A percentile compares a stretch with the other conserved stretches of the same genome.
Evolutionary conservation across 2,888 invertebrate genomes (phyloP).

Genomic region (Thera obeliscata): DNA sequence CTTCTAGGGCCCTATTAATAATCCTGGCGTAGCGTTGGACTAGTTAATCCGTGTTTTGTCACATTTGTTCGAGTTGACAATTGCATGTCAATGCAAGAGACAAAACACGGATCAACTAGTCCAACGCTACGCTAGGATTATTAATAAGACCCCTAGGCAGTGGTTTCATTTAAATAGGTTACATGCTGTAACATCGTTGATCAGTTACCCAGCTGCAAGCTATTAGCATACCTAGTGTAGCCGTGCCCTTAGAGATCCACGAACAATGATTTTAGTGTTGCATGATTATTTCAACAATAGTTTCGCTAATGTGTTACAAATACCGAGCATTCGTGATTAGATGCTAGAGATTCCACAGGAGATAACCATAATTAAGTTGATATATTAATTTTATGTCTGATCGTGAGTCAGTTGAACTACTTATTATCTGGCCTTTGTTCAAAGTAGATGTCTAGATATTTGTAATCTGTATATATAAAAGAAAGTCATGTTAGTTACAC

Average conservation of each 20-base stretch:
- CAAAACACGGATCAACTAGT: too few relatives aligned
- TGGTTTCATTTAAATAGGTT: too few relatives aligned
- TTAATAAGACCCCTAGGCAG: too few relatives aligned
- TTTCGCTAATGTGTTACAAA: slow-evolving; percentile 1
- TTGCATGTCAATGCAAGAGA: too few relatives aligned
- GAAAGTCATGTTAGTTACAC: too few relatives aligned
- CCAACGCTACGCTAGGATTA: too few relatives aligned
- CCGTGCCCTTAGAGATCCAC: not conserved
- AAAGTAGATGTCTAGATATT: not conserved
- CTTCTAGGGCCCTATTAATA: too few relatives aligned
- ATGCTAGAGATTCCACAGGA: slow-evolving; percentile 6
- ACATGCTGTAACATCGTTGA: too few relatives aligned
- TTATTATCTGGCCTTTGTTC: slow-evolving; percentile 1
- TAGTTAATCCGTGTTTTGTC: too few relatives aligned
- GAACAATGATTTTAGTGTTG: not conserved
- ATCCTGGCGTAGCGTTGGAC: too few relatives aligned
- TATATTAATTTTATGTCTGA: slow-evolving; percentile 1
- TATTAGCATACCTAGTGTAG: not conserved
- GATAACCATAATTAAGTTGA: slow-evolving; percentile 7
- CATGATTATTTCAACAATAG: slow-evolving; percentile 4
- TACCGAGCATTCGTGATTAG: slow-evolving; percentile 22
- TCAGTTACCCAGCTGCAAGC: too few relatives aligned
- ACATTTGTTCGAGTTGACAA: too few relatives aligned
- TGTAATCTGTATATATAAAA: not conserved
- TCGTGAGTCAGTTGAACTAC: slow-evolving; percentile 5